Evolutionary conservation across 1,140 invertebrate species (phyloP).

Genomic region (Plutomurus gul): DNA sequence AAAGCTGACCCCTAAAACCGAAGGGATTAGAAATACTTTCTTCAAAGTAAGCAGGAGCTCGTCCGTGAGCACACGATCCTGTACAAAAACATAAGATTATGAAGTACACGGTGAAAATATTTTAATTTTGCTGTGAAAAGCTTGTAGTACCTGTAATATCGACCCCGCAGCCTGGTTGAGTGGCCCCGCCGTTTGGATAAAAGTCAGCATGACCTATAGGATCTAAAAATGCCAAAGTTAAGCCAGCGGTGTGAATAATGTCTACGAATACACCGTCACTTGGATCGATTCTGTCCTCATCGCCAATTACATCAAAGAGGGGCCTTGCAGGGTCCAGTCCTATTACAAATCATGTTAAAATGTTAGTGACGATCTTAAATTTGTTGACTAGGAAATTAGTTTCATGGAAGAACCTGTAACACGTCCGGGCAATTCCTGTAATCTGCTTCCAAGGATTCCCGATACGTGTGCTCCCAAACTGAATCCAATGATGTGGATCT

Average conservation of each 20-base stretch:
- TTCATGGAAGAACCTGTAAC: conserved; percentile 71
- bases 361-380: neutral
- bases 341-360: neutral
- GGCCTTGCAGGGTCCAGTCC: conserved; percentile 37
- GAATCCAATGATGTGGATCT: conserved; percentile 72
- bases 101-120: neutral
- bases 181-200: conserved; percentile 57
- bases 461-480: conserved; percentile 67
- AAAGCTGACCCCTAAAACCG: conserved; percentile 43
- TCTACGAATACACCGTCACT: conserved; percentile 66
- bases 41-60: conserved; percentile 56
- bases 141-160: neutral
- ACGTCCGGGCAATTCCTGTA: conserved; percentile 61
- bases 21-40: conserved; percentile 57
- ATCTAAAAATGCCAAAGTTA: conserved; percentile 59
- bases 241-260: conserved; percentile 69
- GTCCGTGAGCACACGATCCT: conserved; percentile 54
- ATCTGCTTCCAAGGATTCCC: conserved; percentile 53
- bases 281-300: conserved; percentile 62
- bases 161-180: conserved; percentile 38
- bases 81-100: neutral
- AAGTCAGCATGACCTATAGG: conserved; percentile 67
- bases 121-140: neutral
- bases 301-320: conserved; percentile 4
- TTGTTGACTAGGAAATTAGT: too few species aligned